These are phyloP conservation scores for Sarcophaga bullata DNA, from an alignment of 1,140 invertebrate genomes.

Conservation along the genomic window DNA sequence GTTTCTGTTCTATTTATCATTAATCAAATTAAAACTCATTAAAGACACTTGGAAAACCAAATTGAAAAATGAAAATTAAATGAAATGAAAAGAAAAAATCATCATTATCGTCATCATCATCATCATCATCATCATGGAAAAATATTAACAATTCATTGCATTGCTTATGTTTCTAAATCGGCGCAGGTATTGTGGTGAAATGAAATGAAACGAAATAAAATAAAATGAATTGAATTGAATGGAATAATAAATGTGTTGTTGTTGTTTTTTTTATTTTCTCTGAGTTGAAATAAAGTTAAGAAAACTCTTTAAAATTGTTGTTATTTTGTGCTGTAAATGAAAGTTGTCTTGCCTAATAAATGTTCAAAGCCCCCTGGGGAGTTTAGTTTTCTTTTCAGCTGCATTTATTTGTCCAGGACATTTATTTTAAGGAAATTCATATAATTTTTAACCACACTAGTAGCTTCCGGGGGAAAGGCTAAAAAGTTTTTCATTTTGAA, in stretches of 20 bases:
- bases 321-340: slow-evolving; percentile 13
- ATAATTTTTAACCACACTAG: neutral
- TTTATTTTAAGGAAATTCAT: slow-evolving; percentile 1
- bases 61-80: neutral
- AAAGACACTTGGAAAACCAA: neutral
- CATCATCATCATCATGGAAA: neutral
- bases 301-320: neutral
- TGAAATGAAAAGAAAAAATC: neutral
- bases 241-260: neutral
- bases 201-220: no score
- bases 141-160: neutral
- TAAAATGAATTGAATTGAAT: neutral
- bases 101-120: no score
- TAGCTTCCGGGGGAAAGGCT: slow-evolving; percentile 22
- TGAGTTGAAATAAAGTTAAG: neutral
- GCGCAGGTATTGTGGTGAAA: no score
- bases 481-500: neutral
- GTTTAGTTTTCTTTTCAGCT: neutral
- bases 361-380: neutral
- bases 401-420: neutral
- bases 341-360: slow-evolving; percentile 21
- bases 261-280: neutral
- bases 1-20: slow-evolving; percentile 17
- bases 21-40: slow-evolving; percentile 27
- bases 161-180: no score